Conservation (phyloP, 1,140 invertebrate genomes). For the Drosophila parabipectinata region DNA sequence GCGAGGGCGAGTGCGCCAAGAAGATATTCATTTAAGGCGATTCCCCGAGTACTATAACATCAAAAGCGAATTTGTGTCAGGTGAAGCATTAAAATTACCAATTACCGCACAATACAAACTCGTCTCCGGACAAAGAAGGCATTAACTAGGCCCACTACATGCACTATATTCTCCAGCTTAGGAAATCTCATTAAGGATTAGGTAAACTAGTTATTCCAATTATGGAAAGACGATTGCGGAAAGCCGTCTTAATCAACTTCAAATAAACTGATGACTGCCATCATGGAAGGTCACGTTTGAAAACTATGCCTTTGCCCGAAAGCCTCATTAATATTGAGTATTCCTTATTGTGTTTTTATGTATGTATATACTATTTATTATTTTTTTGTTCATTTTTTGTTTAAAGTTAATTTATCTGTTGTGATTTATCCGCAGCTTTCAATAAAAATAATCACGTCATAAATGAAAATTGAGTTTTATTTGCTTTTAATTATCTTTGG, state of each 20-base stretch:
- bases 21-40: conserved; percentile 39
- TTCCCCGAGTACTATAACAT: conserved; percentile 46
- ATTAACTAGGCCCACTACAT: conserved; percentile 12
- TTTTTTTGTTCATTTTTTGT: not conserved
- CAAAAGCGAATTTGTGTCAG: conserved; percentile 67
- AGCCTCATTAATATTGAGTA: not conserved
- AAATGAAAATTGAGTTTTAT: not conserved
- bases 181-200: conserved; percentile 48
- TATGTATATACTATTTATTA: not conserved
- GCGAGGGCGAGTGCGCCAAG: not conserved
- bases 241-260: conserved; percentile 20
- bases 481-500: not conserved
- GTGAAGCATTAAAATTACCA: conserved; percentile 77
- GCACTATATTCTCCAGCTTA: conserved; percentile 2
- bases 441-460: not conserved
- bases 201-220: conserved; percentile 34
- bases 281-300: no score
- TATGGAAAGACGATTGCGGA: conserved; percentile 11
- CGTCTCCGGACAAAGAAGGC: conserved; percentile 29
- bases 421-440: not conserved
- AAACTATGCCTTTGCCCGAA: not conserved
- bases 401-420: not conserved
- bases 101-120: conserved; percentile 62
- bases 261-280: not conserved
- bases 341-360: not conserved